Base-by-base conservation (phyloP, 2,888 invertebrate species). In the Pardosa pseudoannulata region DNA sequence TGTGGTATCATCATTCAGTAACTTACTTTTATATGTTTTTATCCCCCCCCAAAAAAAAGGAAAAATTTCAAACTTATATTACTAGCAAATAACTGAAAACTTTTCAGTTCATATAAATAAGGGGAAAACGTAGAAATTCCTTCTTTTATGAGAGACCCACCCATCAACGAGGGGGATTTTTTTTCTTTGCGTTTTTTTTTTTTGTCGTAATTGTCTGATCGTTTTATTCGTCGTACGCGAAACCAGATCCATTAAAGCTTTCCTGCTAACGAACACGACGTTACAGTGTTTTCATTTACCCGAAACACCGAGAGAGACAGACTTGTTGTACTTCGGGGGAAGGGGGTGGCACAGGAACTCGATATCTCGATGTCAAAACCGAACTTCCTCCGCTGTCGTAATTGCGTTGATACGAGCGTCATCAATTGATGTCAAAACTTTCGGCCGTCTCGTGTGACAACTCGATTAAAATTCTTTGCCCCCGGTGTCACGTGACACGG, bases 401-500 rank as follows among this genome's bases (percentile, higher is more conserved):
- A 82, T 82, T 82, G 82, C 50, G 36, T 32, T 76, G 76, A 82
- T 76, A 41, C 46, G 65, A 65, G 39, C 70, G 46, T 65, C 82
- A 72, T 76, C 82, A 82, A 71, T 76, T 76, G 76, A 64, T 76
- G 76, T 76, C 72, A 81, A 19, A 75, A 70, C 9, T 70, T n/a
- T 19, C 27, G 36, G 65, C 19, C 7, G 31, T 56, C 56, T 75
- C 62, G 62, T 65, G 31, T 81, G 81, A 81, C 81, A 81, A 81
- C 82, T 82, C 82, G 82, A 82, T 82, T 82, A 72, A 65, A 82
- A 82, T 81, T 81, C 75, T 62, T 70, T 68, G 39, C 81, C 68
- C 28, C 39, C 68, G 9, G 23, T 79, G 71, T 79, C 79, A 71
- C 41, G 64, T 79, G 79, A 71, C 71, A 64, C 16, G 56, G 31